phyloP scores from a whole-genome alignment of 1,140 invertebrate species.

The Thrips palmi region DNA sequence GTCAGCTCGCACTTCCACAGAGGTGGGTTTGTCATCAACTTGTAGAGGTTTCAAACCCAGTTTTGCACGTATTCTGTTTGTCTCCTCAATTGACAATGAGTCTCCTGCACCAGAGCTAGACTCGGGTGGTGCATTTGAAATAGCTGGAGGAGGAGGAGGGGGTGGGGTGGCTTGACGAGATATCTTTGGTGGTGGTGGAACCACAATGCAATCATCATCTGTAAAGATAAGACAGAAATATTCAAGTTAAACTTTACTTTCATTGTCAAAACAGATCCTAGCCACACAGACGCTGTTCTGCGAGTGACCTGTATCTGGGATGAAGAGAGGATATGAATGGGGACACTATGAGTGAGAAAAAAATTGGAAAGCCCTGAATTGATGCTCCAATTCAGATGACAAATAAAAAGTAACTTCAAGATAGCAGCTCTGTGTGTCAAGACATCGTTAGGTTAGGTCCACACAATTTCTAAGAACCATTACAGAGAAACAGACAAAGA shows the following conservation, averaged over 20 bases:
- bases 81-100: slow-evolving; percentile 72
- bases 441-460: neutral
- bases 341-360: neutral
- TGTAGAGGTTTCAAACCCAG: slow-evolving; percentile 86
- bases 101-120: slow-evolving; percentile 29
- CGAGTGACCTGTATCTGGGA: neutral
- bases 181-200: slow-evolving; percentile 20
- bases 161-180: slow-evolving; percentile 12
- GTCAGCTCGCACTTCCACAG: too few relatives aligned
- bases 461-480: slow-evolving; percentile 5
- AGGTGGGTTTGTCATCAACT: slow-evolving; percentile 24
- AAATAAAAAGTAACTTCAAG: neutral
- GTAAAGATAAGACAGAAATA: slow-evolving; percentile 8
- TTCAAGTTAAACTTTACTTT: neutral
- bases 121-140: too few relatives aligned
- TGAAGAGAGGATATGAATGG: neutral
- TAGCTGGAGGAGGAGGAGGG: slow-evolving; percentile 17
- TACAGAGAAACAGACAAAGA: slow-evolving; percentile 15
- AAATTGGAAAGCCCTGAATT: neutral
- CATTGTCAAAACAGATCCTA: slow-evolving; percentile 1
- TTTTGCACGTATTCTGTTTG: slow-evolving; percentile 79
- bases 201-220: slow-evolving; percentile 18
- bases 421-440: slow-evolving; percentile 5
- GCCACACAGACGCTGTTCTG: neutral
- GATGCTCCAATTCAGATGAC: neutral